Base-by-base conservation (phyloP, 2,113 vertebrate genomes). In the Dicaeum eximium region DNA sequence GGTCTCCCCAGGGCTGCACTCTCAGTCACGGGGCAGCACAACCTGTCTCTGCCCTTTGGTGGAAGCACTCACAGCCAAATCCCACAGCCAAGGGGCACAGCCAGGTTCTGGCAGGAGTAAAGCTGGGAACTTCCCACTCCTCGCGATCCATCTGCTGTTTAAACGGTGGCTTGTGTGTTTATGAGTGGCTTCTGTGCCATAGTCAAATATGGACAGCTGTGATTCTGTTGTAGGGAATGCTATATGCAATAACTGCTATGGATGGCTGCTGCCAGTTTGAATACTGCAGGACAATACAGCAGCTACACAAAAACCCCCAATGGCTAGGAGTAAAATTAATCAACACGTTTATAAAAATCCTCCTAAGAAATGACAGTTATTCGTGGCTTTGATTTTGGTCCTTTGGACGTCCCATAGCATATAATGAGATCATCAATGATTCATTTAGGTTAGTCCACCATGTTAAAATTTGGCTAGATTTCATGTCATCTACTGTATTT, bases 11-110 rank as follows among this genome's bases (percentile, higher is more conserved):
- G 31, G 5, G 3, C 37, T 53, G 31, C 58, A 7, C n/a, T 81
- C n/a, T n/a, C 20, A 17, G 57, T 15, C n/a, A 27, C 2, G 0
- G 2, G 53, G 21, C 4, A 10, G 3, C 38, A 47, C 15, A 72
- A 22, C 21, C 25, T 67, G 27, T 40, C 25, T 56, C 40, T 91
- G 7, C 8, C 19, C 15, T 80, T 69, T 27, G 53, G 48, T 50
- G 48, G 47, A 53, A 93, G 35, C 31, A 0, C 0, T 31, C 31
- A 27, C 25, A 78, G 57, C 20, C 57, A 57, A 66, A 17, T 67
- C 67, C 6, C 5, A 60, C 1, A 19, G 69, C 58, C 72, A 70
- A 84, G 40, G 0, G 1, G 57, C 74, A 60, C 61, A 79, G 70
- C 6, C 30, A 62, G n/a, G 20, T 88, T 75, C 81, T 94, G 66